These are phyloP conservation scores for Callopanchax toddi DNA, from an alignment of 2,113 vertebrate species.

Conservation along the genomic window DNA sequence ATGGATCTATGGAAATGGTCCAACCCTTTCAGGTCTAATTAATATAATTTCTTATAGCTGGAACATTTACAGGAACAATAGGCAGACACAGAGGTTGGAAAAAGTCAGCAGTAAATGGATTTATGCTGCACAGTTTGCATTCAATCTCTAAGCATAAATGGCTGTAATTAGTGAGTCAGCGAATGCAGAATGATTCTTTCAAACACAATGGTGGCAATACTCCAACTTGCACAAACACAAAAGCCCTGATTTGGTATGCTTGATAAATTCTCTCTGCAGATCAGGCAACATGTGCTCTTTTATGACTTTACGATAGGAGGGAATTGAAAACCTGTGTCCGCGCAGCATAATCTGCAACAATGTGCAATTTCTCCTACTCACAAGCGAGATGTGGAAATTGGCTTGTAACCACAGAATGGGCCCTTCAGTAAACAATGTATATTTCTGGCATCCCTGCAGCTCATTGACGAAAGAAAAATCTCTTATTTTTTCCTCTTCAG, in stretches of 20 bases:
- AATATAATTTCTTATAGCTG: slow-evolving; percentile 67
- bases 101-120: slow-evolving; percentile 63
- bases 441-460: slow-evolving; percentile 71
- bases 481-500: slow-evolving; percentile 58
- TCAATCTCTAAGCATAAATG: slow-evolving; percentile 58
- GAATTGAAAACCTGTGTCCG: slow-evolving; percentile 54
- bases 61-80: slow-evolving; percentile 54
- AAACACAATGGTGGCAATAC: slow-evolving; percentile 73
- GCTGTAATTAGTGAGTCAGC: slow-evolving; percentile 74
- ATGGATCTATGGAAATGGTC: slow-evolving; percentile 53
- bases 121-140: slow-evolving; percentile 59
- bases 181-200: slow-evolving; percentile 65
- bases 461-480: slow-evolving; percentile 76
- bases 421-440: slow-evolving; percentile 74
- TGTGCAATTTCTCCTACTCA: not conserved
- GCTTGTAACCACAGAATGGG: slow-evolving; percentile 69
- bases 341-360: slow-evolving; percentile 22
- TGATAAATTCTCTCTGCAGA: slow-evolving; percentile 70
- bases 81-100: slow-evolving; percentile 29
- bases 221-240: slow-evolving; percentile 67
- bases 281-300: slow-evolving; percentile 59
- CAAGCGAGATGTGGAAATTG: slow-evolving; percentile 69
- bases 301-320: slow-evolving; percentile 52
- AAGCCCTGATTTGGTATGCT: slow-evolving; percentile 68
- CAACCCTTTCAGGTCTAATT: slow-evolving; percentile 64